Base-by-base conservation (phyloP, 2,113 vertebrate species). In the Callipepla californica region DNA sequence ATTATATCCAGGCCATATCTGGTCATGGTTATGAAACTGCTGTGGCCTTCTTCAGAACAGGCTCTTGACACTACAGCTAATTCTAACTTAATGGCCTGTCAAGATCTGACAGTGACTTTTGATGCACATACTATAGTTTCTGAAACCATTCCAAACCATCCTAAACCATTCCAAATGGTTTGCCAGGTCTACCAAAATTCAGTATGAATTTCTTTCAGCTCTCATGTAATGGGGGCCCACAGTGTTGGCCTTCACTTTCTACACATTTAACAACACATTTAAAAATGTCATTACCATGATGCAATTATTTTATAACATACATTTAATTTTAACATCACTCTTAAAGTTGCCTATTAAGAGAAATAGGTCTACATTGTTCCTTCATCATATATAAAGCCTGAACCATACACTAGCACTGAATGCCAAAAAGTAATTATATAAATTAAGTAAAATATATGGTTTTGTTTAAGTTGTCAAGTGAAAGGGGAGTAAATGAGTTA, bases 191-290 rank as follows among this genome's bases (percentile, higher is more conserved):
- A 34, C 34, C 34, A 28, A 90, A 81, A 68, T 28, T 62, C 34
- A 53, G 21, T 48, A 62, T 74, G 6, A 74, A 38, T 74, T 95
- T 85, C 5, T 55, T 90, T 75, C 58, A 3, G 1, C 25, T 80
- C 15, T 62, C 42, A 2, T 72, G 78, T 68, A 72, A 25, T 78
- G 25, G 4, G 48, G 32, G 36, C 6, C 26, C 7, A 47, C 34
- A 40, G 22, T 0, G 1, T 50, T n/a, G 3, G 0, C 3, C 10
- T 2, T 58, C 20, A 73, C 3, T 19, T 58, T 9, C 13, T 72
- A 0, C 17, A 38, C 25, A 74, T 89, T 73, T 62, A 77, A 34
- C 15, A 73, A 17, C 11, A 15, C 11, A 76, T 89, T 13, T 65
- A 28, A 65, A 87, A 92, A 85, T 14, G 32, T 81, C 2, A 3